phyloP scores from a whole-genome alignment of 2,888 invertebrate genomes.

The Rhaphigaster nebulosa region DNA sequence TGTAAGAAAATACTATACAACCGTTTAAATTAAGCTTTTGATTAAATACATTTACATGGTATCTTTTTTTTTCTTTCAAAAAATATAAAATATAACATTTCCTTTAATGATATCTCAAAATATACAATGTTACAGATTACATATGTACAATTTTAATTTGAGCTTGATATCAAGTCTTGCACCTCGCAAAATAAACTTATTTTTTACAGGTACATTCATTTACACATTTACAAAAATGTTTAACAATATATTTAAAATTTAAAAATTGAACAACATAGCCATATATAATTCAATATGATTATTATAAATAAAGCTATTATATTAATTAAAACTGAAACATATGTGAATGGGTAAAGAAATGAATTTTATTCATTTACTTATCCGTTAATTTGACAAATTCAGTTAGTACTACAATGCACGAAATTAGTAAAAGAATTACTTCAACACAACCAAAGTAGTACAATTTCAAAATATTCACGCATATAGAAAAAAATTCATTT shows the following conservation, averaged over 20 bases:
- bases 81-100: conserved; percentile 55
- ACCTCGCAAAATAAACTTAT: conserved; percentile 50
- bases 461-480: background rate
- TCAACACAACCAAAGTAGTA: background rate
- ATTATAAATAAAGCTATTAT: conserved; percentile 3
- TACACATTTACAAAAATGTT: conserved; percentile 50
- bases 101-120: conserved; percentile 54
- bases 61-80: conserved; percentile 23
- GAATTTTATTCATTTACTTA: background rate
- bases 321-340: conserved; percentile 3
- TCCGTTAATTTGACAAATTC: background rate
- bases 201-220: conserved; percentile 52
- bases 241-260: conserved; percentile 43
- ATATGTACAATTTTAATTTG: conserved; percentile 52
- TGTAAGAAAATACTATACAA: conserved; percentile 30
- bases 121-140: conserved; percentile 57
- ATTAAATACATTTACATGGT: conserved; percentile 28
- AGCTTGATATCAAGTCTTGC: conserved; percentile 54
- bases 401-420: background rate
- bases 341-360: background rate
- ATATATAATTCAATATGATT: conserved; percentile 18
- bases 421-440: conserved; percentile 2
- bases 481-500: background rate
- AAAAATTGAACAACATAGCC: conserved; percentile 40
- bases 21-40: conserved; percentile 27